Evolutionary conservation across 2,113 vertebrate genomes (phyloP).

Genomic region (Aptenodytes forsteri): DNA sequence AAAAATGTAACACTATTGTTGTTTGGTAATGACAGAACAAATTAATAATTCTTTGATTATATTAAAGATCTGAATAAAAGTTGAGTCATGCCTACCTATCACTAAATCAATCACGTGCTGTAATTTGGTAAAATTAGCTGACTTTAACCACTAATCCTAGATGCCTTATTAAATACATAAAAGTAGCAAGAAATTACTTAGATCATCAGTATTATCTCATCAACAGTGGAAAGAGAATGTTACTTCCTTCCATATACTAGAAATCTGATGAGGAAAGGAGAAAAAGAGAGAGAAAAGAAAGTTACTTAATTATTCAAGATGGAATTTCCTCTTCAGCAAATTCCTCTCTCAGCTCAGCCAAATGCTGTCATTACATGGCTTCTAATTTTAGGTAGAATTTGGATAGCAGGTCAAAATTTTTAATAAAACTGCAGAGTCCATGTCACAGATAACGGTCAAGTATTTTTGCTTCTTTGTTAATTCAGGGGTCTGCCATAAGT

Average conservation of each 20-base stretch:
- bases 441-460: background rate
- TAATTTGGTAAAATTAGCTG: conserved; percentile 36
- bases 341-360: background rate
- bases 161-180: conserved; percentile 1
- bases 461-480: background rate
- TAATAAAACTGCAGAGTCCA: background rate
- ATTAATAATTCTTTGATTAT: background rate
- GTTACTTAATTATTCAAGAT: conserved; percentile 19
- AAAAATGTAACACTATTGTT: background rate
- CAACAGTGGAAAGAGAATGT: background rate
- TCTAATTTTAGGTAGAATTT: conserved; percentile 19
- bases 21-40: background rate
- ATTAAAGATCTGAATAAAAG: background rate
- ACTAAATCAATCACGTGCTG: background rate
- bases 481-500: background rate
- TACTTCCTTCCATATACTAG: background rate
- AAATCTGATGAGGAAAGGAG: conserved; percentile 21
- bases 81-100: background rate
- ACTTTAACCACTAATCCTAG: background rate
- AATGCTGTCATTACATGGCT: background rate
- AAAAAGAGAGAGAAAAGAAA: background rate
- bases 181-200: background rate
- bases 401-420: background rate
- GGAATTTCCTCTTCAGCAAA: conserved; percentile 36
- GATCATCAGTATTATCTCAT: conserved; percentile 20